A percentile compares a stretch with the other conserved stretches of the same genome.
These are phyloP conservation scores for Opisthocomus hoazin DNA, from an alignment of 2,113 vertebrate genomes.

Conservation along the genomic window DNA sequence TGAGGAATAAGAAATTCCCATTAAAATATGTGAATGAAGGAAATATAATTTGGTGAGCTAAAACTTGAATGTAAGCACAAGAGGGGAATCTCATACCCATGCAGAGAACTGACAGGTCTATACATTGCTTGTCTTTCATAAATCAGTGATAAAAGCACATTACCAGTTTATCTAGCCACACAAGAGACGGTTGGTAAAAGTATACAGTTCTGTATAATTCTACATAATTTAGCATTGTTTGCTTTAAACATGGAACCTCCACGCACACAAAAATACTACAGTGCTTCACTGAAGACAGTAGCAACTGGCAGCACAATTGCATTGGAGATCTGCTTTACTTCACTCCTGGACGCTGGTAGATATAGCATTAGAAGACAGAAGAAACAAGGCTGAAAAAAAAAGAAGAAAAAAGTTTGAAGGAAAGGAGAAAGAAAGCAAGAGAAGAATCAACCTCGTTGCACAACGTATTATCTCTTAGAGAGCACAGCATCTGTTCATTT, in stretches of 20 bases:
- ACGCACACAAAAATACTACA: background rate
- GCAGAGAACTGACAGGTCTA: background rate
- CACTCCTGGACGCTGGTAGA: background rate
- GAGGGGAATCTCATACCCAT: background rate
- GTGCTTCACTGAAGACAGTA: background rate
- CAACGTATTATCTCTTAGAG: background rate
- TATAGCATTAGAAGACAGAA: conserved; percentile 27
- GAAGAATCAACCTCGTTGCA: background rate
- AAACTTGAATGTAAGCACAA: background rate
- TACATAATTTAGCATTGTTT: background rate
- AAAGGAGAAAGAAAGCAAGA: background rate
- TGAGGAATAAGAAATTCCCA: background rate
- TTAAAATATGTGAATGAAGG: background rate
- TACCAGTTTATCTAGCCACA: background rate
- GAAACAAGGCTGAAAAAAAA: conserved; percentile 43
- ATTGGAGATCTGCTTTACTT: conserved; percentile 28
- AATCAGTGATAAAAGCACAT: background rate
- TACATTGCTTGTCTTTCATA: background rate
- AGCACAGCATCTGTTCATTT: background rate
- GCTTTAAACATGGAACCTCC: background rate
- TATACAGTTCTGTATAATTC: background rate
- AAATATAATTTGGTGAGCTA: background rate
- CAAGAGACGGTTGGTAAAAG: background rate
- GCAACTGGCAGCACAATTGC: background rate
- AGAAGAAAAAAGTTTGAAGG: conserved; percentile 38